Conservation (phyloP, 2,113 vertebrate species). For the Actinemys pallida region DNA sequence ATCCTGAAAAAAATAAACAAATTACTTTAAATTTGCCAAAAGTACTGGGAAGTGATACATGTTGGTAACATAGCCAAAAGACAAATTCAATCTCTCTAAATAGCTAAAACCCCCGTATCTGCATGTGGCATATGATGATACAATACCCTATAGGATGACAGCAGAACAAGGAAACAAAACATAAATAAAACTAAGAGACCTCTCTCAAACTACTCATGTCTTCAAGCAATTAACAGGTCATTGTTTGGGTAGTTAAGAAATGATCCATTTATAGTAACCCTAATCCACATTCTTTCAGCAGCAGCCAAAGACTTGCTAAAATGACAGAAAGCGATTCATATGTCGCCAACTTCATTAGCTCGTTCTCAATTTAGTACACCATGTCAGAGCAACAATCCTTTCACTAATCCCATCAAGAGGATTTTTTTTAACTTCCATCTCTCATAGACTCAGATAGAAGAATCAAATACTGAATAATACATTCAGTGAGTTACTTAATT, state of each 20-base stretch:
- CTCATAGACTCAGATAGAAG: constrained; percentile 46
- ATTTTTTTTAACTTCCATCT: constrained; percentile 22
- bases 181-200: not conserved
- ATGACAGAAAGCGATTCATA: not conserved
- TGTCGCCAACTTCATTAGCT: not conserved
- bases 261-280: not conserved
- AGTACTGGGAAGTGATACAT: not conserved
- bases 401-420: constrained; percentile 38
- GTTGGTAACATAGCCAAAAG: not conserved
- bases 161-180: not conserved
- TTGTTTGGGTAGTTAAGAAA: not conserved
- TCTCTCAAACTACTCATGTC: not conserved
- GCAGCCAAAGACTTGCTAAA: not conserved
- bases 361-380: not conserved
- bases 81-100: not conserved
- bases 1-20: not conserved
- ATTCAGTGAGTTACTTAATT: constrained; percentile 82
- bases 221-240: not conserved
- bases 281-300: not conserved
- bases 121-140: not conserved
- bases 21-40: constrained; percentile 3
- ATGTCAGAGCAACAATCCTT: not conserved
- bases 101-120: fast-evolving
- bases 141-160: not conserved
- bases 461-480: constrained; percentile 76